A percentile compares a stretch with the other conserved stretches of the same genome.
These are phyloP conservation scores for Leptopterna dolabrata DNA, from an alignment of 2,888 invertebrate genomes.

Conservation along the genomic window DNA sequence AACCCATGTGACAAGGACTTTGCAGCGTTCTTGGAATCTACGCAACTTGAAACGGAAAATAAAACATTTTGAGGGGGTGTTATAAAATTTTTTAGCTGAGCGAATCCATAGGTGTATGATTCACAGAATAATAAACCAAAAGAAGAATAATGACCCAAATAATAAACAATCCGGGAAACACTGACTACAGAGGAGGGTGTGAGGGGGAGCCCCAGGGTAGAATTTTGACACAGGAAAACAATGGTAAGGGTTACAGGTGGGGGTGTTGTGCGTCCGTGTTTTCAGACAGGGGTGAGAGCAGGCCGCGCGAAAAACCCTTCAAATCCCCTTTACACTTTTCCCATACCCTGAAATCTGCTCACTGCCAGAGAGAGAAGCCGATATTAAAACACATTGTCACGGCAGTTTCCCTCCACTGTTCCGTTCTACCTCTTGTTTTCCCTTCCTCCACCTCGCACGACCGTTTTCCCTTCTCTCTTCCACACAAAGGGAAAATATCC, in stretches of 20 bases:
- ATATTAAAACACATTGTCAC: constrained; percentile 11
- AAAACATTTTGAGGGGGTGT: too few species aligned
- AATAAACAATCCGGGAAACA: too few species aligned
- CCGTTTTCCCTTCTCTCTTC: not conserved
- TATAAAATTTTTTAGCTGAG: too few species aligned
- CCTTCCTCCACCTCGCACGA: not conserved
- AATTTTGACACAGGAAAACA: not conserved
- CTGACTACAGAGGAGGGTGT: too few species aligned
- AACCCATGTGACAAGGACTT: too few species aligned
- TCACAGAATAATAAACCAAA: too few species aligned
- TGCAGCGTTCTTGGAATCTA: too few species aligned
- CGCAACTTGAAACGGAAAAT: too few species aligned
- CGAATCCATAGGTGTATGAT: too few species aligned
- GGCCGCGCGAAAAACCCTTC: not conserved
- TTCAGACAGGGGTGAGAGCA: not conserved
- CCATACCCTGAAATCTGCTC: not conserved
- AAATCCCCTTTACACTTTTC: not conserved
- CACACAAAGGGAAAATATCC: too few species aligned
- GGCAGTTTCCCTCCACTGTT: not conserved
- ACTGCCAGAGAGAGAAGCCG: not conserved
- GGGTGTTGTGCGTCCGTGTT: not conserved
- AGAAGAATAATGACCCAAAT: too few species aligned
- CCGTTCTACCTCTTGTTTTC: not conserved
- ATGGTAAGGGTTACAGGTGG: not conserved
- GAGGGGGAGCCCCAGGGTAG: not conserved